Percentiles rank a stretch among this genome's conserved stretches.
phyloP scores from a whole-genome alignment of 2,113 vertebrate genomes.

The Cheilinus undulatus region DNA sequence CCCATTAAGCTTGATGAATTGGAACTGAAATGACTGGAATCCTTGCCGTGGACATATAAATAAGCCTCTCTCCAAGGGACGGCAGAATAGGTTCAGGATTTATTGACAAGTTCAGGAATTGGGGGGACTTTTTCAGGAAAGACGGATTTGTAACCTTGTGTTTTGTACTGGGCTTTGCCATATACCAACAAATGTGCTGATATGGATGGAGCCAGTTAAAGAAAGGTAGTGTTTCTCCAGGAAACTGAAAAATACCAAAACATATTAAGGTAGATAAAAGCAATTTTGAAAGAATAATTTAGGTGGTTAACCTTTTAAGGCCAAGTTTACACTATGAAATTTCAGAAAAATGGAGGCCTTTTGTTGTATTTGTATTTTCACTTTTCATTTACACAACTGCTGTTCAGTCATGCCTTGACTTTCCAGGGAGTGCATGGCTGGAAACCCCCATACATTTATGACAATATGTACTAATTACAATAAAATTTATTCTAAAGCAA shows the following conservation, averaged over 20 bases:
- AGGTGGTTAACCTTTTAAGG: not conserved
- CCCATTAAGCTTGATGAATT: constrained; percentile 65
- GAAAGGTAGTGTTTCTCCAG: not conserved
- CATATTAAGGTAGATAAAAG: not conserved
- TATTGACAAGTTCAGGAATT: constrained; percentile 41
- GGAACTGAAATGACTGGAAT: constrained; percentile 62
- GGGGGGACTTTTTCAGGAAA: constrained; percentile 7
- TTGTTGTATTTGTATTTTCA: too few relatives aligned
- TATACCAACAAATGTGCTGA: not conserved
- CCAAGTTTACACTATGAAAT: not conserved
- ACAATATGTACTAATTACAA: too few relatives aligned
- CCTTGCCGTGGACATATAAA: constrained; percentile 53
- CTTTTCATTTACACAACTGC: too few relatives aligned
- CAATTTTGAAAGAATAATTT: not conserved
- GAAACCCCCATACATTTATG: too few relatives aligned
- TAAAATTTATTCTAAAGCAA: too few relatives aligned
- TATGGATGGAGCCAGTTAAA: constrained; percentile 2
- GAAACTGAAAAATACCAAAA: not conserved
- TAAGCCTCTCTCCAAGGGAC: constrained; percentile 39
- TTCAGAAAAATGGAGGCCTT: not conserved
- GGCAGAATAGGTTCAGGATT: not conserved
- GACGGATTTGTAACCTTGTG: constrained; percentile 1
- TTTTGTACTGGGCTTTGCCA: constrained; percentile 17
- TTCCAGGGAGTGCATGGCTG: too few relatives aligned
- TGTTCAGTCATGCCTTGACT: too few relatives aligned